Conservation (phyloP, 2,888 invertebrate species). For the Dolichomitus sp. region DNA sequence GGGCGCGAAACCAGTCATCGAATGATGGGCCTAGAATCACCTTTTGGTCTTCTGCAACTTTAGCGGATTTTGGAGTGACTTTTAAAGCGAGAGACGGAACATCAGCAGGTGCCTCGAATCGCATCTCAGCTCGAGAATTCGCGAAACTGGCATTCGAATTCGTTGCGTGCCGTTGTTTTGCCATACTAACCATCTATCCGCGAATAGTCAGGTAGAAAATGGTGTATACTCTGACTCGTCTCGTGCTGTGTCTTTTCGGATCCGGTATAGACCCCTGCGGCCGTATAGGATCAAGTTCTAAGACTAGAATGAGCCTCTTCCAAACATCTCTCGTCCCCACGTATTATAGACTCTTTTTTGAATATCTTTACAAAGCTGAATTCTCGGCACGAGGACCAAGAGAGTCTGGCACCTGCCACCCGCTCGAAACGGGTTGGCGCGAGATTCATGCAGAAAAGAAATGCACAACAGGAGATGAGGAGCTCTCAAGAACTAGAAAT, state of each 20-base stretch:
- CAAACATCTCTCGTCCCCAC: constrained; percentile 17
- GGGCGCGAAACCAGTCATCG: constrained; percentile 66
- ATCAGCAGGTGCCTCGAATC: constrained; percentile 61
- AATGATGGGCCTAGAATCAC: constrained; percentile 21
- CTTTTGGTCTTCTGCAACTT: constrained; percentile 45
- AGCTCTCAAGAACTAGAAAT: constrained; percentile 77
- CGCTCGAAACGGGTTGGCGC: constrained; percentile 57
- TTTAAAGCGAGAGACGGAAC: constrained; percentile 46
- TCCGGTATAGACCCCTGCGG: constrained; percentile 45
- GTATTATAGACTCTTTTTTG: constrained; percentile 68
- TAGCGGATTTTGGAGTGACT: constrained; percentile 48
- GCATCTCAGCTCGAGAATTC: constrained; percentile 30
- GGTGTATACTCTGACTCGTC: constrained; percentile 10
- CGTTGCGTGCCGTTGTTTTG: constrained; percentile 67
- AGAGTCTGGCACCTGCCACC: constrained; percentile 75
- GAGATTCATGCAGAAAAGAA: constrained; percentile 55
- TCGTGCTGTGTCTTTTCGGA: constrained; percentile 40
- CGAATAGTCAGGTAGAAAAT: constrained; percentile 61
- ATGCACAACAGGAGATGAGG: constrained; percentile 53
- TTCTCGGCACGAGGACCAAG: constrained; percentile 33
- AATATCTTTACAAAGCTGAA: constrained; percentile 67
- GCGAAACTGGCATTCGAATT: constrained; percentile 69
- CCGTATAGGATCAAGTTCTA: constrained; percentile 29
- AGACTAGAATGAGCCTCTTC: constrained; percentile 11
- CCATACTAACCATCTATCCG: constrained; percentile 69